Evolutionary conservation across 2,113 vertebrate species (phyloP), one percentile per base, ranked within the genome.

Genomic region (Cheilinus undulatus): DNA sequence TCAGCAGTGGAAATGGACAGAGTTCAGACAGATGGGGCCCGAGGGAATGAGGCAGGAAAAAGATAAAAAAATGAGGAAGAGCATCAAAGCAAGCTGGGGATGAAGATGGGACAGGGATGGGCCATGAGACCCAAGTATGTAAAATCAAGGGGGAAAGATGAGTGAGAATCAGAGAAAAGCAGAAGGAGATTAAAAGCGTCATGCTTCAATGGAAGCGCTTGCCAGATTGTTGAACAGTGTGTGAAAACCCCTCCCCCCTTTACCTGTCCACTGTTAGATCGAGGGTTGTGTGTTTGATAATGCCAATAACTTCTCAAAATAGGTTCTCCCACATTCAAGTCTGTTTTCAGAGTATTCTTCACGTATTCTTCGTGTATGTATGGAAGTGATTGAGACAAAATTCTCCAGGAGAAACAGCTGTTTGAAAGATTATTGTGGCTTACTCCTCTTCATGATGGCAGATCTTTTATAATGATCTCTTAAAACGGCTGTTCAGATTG

Each of bases 1-100:
- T 92, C 88, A 90, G 84, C 81, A 69, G 70, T 72, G 67, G 84
- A 87, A 84, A 89, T 79, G 86, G 89, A 90, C 87, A 79, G 73
- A 77, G 76, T 82, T 91, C 88, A 91, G 84, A 88, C 84, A 88
- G 88, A 89, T 81, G 84, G 81, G 82, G 53, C 72, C 68, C 45
- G n/a, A 69, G 63, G 79, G 83, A 83, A 83, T 54, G 64, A 75
- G 80, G 83, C 68, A 75, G 80, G 48, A 48, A 75, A 69, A 45
- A 53, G 34, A 77, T 76, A 89, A 52, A 76, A 76, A 68, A 59
- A 71, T 19, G 5, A 45, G 12, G 27, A 61, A 61, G 76, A 53
- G 69, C 59, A 69, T 80, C 59, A 64, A 61, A 75, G 62, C 56
- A 69, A 72, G 68, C 2, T 19, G 54, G 50, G 50, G 73, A 68